These are phyloP conservation scores for Lycaon pictus DNA, from an alignment of 2,113 vertebrate genomes.

Conservation along the genomic window DNA sequence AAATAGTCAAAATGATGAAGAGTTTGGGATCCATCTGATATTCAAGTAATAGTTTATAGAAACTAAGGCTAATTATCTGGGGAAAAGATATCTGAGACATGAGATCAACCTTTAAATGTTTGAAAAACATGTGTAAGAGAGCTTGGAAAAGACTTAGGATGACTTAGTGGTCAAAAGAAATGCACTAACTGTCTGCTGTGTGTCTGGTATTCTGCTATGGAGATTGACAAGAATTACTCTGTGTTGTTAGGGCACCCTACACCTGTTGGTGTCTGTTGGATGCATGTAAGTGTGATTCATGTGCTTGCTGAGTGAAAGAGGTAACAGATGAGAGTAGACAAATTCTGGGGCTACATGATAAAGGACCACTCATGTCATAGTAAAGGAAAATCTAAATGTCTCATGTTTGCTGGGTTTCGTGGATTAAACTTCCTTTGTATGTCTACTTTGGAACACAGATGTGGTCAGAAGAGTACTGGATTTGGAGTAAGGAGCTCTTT, in stretches of 20 bases:
- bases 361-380: background rate
- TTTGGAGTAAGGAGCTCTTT: background rate
- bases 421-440: background rate
- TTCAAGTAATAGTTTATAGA: background rate
- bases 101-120: background rate
- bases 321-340: background rate
- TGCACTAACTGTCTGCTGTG: background rate
- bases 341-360: background rate
- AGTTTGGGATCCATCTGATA: background rate
- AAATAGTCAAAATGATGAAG: background rate
- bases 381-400: background rate
- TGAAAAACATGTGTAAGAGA: background rate
- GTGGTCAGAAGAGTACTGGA: background rate
- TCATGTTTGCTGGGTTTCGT: background rate
- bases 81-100: background rate
- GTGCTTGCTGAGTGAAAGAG: background rate
- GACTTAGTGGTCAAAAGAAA: background rate
- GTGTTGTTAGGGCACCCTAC: background rate
- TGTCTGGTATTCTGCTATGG: background rate
- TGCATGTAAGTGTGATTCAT: background rate
- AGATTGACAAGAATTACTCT: background rate
- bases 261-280: background rate
- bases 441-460: background rate
- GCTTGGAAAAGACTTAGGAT: background rate
- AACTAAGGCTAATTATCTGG: background rate